Evolutionary conservation across 2,113 vertebrate species (phyloP), one percentile per base, ranked within the genome.

Genomic region (Zapus hudsonius): DNA sequence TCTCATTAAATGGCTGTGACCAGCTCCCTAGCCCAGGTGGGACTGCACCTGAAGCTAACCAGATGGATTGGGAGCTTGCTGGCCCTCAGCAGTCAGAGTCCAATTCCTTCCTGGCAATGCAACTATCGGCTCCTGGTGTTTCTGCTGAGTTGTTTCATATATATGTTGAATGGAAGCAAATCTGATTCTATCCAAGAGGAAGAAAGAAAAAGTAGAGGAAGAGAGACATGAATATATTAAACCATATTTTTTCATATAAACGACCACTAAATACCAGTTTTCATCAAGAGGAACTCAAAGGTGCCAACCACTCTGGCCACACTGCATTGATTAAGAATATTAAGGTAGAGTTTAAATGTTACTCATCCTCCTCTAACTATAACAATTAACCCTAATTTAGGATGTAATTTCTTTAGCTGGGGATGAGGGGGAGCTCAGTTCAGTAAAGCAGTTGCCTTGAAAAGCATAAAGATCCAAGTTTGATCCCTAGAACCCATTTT

Each of bases 1-100:
- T 67, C 93, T 95, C 94, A 90, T 94, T 95, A 95, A 94, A 82
- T 74, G 27, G 22, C 63, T 29, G 33, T 67, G 36, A 70, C 87
- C 69, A 78, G 72, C 38, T 94, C 64, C 44, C 10, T 47, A 38
- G 52, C 27, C 67, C 78, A 79, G 82, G 91, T 76, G 92, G 42
- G 52, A 38, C 19, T n/a, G 22, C 22, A 89, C 94, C 93, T 83
- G 90, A 92, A 94, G 82, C 78, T 84, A 89, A 67, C 59, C 89
- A 93, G 94, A 94, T 94, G 92, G 89, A 40, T 5, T 70, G 78
- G 69, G 84, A 95, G 76, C 64, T 88, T 67, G 33, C 33, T 61
- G 88, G 90, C 81, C 90, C 75, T 81, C 67, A 82, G 69, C 9
- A 16, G 16, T 74, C 57, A 13, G 42, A 75, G n/a, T 82, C 74